These are phyloP conservation scores for Parus major DNA, from an alignment of 2,113 vertebrate genomes.

Conservation along the genomic window DNA sequence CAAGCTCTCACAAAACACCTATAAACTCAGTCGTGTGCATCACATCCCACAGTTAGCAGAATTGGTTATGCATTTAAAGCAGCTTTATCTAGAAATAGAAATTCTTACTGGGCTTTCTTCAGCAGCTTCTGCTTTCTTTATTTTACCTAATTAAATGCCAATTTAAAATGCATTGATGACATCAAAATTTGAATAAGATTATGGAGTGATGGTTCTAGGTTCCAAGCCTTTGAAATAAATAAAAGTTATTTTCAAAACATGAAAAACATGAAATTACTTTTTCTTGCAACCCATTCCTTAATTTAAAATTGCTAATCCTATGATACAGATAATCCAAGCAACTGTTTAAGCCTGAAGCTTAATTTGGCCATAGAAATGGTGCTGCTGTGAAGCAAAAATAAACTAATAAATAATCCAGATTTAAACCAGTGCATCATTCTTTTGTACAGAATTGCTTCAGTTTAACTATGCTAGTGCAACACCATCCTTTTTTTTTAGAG, in stretches of 20 bases:
- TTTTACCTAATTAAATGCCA: constrained; percentile 33
- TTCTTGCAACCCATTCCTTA: background rate
- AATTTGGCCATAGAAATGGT: background rate
- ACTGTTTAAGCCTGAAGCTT: background rate
- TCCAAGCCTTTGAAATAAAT: background rate
- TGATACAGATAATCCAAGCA: background rate
- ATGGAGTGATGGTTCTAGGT: background rate
- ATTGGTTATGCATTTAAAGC: background rate
- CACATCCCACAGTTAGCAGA: background rate
- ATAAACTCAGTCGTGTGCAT: background rate
- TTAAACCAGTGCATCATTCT: background rate
- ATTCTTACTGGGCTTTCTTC: background rate
- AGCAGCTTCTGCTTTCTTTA: constrained; percentile 15
- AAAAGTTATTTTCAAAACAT: background rate
- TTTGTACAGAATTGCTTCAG: background rate
- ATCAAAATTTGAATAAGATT: constrained; percentile 8
- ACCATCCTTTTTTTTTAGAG: background rate
- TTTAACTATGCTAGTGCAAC: background rate
- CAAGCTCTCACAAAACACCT: background rate
- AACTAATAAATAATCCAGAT: background rate
- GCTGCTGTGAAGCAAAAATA: background rate
- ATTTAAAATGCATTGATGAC: background rate
- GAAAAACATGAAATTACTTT: background rate
- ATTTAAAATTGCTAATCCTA: background rate
- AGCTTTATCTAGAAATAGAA: constrained; percentile 14